These are phyloP conservation scores for Amazona vittata DNA, from an alignment of 2,113 vertebrate genomes.

Conservation along the genomic window DNA sequence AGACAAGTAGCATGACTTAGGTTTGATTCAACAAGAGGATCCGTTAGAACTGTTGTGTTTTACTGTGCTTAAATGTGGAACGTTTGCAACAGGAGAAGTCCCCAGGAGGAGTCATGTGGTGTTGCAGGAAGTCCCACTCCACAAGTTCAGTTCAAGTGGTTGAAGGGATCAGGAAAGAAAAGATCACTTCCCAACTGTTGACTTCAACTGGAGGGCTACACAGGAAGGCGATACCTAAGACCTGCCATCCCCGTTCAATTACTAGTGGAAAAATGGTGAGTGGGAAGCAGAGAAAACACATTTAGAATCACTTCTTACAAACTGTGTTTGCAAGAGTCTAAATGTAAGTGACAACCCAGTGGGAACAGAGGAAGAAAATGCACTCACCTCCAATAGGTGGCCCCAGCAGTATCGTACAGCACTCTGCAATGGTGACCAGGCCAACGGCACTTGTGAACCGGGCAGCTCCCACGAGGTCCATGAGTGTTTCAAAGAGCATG, in stretches of 20 bases:
- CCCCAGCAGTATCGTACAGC: conserved; percentile 80
- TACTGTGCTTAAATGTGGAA: neutral
- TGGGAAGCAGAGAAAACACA: neutral
- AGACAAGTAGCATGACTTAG: neutral
- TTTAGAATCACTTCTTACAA: neutral
- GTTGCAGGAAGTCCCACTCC: neutral
- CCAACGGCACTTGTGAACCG: conserved; percentile 80
- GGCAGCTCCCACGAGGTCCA: conserved; percentile 80
- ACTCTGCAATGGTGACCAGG: conserved; percentile 83
- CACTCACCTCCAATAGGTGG: conserved; percentile 85
- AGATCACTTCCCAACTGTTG: neutral
- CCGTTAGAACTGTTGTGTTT: neutral
- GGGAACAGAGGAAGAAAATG: neutral
- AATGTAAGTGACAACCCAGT: fast-evolving
- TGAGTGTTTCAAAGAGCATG: conserved; percentile 84
- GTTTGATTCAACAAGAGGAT: neutral
- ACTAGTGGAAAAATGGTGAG: fast-evolving
- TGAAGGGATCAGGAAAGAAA: neutral
- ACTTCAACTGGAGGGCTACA: neutral
- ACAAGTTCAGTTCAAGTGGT: neutral
- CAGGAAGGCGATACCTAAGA: neutral
- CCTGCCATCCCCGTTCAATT: neutral
- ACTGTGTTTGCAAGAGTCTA: neutral
- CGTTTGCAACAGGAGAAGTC: neutral
- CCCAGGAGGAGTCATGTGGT: neutral